phyloP scores from a whole-genome alignment of 1,140 invertebrate genomes.

The Littorina saxatilis region DNA sequence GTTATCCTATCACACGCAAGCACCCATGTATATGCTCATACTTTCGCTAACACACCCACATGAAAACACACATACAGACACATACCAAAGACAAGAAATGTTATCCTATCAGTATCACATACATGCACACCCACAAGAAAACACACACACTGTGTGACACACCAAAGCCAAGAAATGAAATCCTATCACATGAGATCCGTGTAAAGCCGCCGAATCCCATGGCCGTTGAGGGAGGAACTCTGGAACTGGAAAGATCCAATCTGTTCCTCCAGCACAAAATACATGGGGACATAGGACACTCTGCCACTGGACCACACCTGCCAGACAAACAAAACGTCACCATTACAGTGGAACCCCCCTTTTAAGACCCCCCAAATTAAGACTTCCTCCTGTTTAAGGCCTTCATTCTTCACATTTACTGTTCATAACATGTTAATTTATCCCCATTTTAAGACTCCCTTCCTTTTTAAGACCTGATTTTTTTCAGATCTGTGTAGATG shows the following conservation, averaged over 20 bases:
- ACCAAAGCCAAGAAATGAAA: no score
- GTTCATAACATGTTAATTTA: not conserved
- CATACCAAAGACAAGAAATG: not conserved
- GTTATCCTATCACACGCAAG: not conserved
- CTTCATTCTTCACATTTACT: not conserved
- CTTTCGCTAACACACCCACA: not conserved
- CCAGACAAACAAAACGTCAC: conserved; percentile 35
- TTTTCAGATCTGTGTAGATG: not conserved
- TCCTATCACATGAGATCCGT: conserved; percentile 17
- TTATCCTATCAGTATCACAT: not conserved
- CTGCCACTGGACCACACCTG: conserved; percentile 68
- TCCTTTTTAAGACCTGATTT: no score
- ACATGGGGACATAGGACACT: conserved; percentile 64
- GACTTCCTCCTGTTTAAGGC: no score
- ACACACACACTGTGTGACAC: no score
- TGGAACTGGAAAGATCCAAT: conserved; percentile 35
- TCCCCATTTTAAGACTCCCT: no score
- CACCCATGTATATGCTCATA: not conserved
- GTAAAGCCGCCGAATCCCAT: conserved; percentile 22
- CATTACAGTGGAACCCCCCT: no score
- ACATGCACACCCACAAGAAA: no score
- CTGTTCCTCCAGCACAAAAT: conserved; percentile 38
- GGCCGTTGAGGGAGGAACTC: conserved; percentile 14
- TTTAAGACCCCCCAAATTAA: no score
- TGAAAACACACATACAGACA: not conserved